phyloP scores from a whole-genome alignment of 2,888 invertebrate genomes.

The Nematopogon swammerdamellus region DNA sequence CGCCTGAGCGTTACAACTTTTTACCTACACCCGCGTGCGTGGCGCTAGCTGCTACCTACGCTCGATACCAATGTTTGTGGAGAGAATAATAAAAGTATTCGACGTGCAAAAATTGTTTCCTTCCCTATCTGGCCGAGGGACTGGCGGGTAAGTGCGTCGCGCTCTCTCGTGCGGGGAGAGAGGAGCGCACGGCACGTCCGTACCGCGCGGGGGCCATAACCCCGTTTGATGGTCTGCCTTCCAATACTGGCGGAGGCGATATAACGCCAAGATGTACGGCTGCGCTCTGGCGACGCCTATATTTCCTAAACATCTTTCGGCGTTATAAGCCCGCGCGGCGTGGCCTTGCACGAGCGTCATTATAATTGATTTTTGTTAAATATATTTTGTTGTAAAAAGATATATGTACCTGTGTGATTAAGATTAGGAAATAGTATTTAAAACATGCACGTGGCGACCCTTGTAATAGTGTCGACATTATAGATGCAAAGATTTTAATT shows the following conservation, averaged over 20 bases:
- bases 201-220: conserved; percentile 35
- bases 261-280: conserved; percentile 50
- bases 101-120: conserved; percentile 33
- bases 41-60: conserved; percentile 15
- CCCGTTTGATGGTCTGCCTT: conserved; percentile 56
- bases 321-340: conserved; percentile 37
- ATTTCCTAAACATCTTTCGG: conserved; percentile 54
- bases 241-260: conserved; percentile 51
- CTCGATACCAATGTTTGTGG: conserved; percentile 28
- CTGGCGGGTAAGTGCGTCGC: conserved; percentile 12
- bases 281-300: conserved; percentile 55
- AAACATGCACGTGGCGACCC: too few relatives aligned
- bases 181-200: conserved; percentile 47
- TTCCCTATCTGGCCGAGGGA: conserved; percentile 26
- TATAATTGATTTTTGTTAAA: neutral
- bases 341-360: conserved; percentile 28
- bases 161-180: conserved; percentile 31
- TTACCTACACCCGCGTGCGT: conserved; percentile 11
- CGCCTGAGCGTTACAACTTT: conserved; percentile 6
- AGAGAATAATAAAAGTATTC: conserved; percentile 42
- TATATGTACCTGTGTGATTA: too few relatives aligned
- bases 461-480: too few relatives aligned
- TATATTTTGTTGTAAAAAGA: too few relatives aligned
- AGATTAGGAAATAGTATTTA: too few relatives aligned
- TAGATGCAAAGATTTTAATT: too few relatives aligned